These are phyloP conservation scores for Trissonchulus sp. DNA, from an alignment of 2,888 invertebrate species.

Conservation along the genomic window DNA sequence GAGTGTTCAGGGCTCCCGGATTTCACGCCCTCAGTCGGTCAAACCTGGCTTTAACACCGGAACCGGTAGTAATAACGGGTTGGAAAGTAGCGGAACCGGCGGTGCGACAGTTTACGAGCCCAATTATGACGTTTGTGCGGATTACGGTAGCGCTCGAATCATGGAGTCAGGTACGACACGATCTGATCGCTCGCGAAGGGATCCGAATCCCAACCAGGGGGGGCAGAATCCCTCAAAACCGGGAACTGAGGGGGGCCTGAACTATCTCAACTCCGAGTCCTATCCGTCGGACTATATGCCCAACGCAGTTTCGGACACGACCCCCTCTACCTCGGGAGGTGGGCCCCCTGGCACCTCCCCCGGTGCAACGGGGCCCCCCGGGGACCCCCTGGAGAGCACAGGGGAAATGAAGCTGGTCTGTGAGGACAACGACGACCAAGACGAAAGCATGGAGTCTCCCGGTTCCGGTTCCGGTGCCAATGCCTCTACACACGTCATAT, in stretches of 20 bases:
- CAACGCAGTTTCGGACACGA: no score
- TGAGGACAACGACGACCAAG: not conserved
- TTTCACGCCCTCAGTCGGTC: not conserved
- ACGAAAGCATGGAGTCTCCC: not conserved
- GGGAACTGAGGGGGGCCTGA: not conserved
- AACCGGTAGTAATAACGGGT: slow-evolving; percentile 1
- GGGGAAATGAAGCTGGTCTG: not conserved
- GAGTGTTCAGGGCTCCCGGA: not conserved
- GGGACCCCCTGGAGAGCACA: not conserved
- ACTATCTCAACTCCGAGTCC: not conserved
- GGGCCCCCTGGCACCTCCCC: not conserved
- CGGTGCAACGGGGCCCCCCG: not conserved
- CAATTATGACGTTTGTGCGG: not conserved
- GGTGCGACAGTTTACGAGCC: not conserved
- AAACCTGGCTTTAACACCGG: not conserved
- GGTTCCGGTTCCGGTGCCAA: not conserved
- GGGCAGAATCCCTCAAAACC: not conserved
- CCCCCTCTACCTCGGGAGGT: not conserved
- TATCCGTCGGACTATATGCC: not conserved
- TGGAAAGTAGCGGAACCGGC: not conserved
- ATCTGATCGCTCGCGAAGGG: not conserved
- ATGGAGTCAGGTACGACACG: not conserved
- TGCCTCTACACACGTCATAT: not conserved
- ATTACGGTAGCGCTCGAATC: not conserved
- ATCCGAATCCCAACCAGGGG: not conserved